Percentiles rank a stretch among this genome's conserved stretches.
Conservation (phyloP, 2,888 invertebrate species). For the Lasioglossum morio region DNA sequence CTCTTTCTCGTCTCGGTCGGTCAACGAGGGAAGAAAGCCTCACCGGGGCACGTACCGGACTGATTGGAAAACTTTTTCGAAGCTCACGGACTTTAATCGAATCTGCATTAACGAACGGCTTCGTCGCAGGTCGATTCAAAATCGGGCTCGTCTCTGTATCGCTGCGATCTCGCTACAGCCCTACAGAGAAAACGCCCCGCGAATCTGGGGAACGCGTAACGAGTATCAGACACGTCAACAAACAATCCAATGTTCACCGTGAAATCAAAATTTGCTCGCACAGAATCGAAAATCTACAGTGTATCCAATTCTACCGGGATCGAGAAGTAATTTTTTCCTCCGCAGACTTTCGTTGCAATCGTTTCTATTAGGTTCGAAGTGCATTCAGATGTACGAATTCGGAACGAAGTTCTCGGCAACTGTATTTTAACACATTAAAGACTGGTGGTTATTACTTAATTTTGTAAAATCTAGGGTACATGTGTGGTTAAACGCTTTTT, state of each 20-base stretch:
- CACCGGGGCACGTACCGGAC: slow-evolving; percentile 64
- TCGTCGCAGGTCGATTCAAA: slow-evolving; percentile 17
- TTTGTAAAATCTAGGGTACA: too few relatives aligned
- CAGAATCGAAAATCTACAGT: not conserved
- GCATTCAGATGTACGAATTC: not conserved
- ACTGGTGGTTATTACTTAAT: too few relatives aligned
- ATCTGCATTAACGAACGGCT: slow-evolving; percentile 73
- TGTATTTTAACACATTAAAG: not conserved
- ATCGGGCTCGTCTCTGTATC: not conserved
- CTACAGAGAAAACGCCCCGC: not conserved
- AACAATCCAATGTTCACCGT: not conserved
- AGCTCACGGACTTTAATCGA: slow-evolving; percentile 76
- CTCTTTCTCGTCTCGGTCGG: slow-evolving; percentile 30
- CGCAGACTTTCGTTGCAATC: not conserved
- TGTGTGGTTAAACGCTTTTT: too few relatives aligned
- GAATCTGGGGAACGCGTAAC: not conserved
- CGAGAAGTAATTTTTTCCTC: not conserved
- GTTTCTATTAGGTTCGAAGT: not conserved
- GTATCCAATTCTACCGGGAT: not conserved
- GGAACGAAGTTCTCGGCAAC: not conserved
- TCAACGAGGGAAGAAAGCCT: slow-evolving; percentile 57
- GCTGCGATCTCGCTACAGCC: not conserved
- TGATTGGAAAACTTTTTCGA: slow-evolving; percentile 81
- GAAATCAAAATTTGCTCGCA: not conserved
- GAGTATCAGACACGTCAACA: not conserved